Evolutionary conservation across 35 echinoderm and acorn worm species (phyloP), one percentile per base, ranked within the genome.

Genomic region (Chiridota heheva): DNA sequence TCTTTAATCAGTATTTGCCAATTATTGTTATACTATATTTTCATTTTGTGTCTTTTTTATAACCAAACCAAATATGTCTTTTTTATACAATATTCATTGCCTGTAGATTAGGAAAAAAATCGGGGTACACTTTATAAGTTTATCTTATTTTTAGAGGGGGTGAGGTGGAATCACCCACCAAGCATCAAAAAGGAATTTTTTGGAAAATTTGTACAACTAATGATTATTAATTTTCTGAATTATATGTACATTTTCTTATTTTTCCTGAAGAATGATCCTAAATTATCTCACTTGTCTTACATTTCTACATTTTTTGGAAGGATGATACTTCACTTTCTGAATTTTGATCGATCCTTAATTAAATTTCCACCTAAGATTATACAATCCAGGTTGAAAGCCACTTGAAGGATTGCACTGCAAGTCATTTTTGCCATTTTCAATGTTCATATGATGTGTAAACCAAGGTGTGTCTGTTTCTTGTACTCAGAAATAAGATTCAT

Each of bases 401-500:
- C 29, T 7, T 5, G 10, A 37, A 5, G 15, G 22, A 5, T 56
- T 27, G 12, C 20, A 6, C 17, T 10, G 18, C 7, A 33, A 18
- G 35, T 3, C 42, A 30, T 33, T n/a, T 79, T 58, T 33, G 15
- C 6, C 2, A 33, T 17, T n/a, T 65, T 30, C 12, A 58, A 2
- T 32, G 35, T 63, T 7, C 25, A 31, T 29, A 62, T 6, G 16
- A 64, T 39, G 33, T 71, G 22, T 48, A 60, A 4, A 67, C 66
- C 55, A 10, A 34, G 17, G 44, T 20, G 27, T 53, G 25, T 43
- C 0, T 66, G 40, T 82, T 60, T 7, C 36, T 58, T 33, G n/a
- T 72, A 76, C 27, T 44, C 81, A 97, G 93, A 56, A 70, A 79
- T 63, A 97, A 87, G 30, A 67, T 91, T 37, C 84, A 91, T 20